phyloP scores from a whole-genome alignment of 1,140 invertebrate genomes.

The Eriocheir sinensis region DNA sequence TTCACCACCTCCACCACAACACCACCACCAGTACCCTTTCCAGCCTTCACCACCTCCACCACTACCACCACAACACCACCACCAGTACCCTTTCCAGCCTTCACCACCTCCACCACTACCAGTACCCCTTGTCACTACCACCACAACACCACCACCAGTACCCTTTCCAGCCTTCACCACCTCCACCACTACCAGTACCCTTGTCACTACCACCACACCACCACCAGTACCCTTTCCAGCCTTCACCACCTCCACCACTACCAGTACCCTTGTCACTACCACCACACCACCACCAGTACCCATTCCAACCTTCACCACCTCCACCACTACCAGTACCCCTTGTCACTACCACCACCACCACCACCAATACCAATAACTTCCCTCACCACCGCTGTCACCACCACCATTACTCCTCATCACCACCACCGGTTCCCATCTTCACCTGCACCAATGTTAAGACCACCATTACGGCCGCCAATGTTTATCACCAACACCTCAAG shows the following conservation, averaged over 20 bases:
- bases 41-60: not conserved
- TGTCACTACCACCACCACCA: not conserved
- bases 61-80: too few relatives aligned
- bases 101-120: not conserved
- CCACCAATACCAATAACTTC: not conserved
- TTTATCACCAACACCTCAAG: not conserved
- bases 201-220: conserved; percentile 4
- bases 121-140: not conserved
- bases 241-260: not conserved
- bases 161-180: not conserved
- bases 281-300: not conserved
- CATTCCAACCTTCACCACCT: not conserved
- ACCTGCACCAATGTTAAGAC: not conserved
- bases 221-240: not conserved
- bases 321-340: not conserved
- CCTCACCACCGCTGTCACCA: not conserved
- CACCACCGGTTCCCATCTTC: not conserved
- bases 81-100: not conserved
- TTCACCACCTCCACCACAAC: too few relatives aligned
- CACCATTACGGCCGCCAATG: not conserved
- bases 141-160: not conserved
- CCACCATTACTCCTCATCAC: not conserved
- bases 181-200: too few relatives aligned
- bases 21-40: too few relatives aligned
- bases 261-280: not conserved